Percentiles rank a stretch among this genome's conserved stretches.
Conservation (phyloP, 2,888 invertebrate genomes). For the Brassicogethes aeneus region DNA sequence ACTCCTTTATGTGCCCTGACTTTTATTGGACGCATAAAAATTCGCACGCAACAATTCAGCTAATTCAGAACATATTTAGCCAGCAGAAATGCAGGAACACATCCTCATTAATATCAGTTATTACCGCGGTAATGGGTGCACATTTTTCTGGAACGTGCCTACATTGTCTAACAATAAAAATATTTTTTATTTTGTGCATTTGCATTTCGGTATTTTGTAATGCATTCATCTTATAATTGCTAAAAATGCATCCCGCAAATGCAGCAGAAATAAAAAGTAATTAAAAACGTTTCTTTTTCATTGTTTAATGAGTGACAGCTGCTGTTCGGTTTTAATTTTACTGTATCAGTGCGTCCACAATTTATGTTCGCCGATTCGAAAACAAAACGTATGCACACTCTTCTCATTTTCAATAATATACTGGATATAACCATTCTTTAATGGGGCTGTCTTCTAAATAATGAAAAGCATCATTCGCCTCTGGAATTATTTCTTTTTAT, state of each 20-base stretch:
- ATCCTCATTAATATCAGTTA: not conserved
- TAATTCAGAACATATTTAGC: constrained; percentile 21
- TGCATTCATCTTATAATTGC: constrained; percentile 1
- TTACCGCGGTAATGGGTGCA: too few species aligned
- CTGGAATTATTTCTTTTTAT: too few species aligned
- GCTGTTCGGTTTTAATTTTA: not conserved
- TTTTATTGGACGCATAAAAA: constrained; percentile 8
- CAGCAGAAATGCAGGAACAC: constrained; percentile 15
- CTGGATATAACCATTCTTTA: too few species aligned
- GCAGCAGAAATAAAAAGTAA: not conserved
- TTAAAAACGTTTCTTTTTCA: not conserved
- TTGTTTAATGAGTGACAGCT: not conserved
- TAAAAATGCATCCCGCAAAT: not conserved
- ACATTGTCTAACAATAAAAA: too few species aligned
- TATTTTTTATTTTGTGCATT: not conserved
- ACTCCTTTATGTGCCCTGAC: constrained; percentile 1
- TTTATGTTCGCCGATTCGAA: not conserved
- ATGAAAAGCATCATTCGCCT: too few species aligned
- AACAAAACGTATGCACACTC: not conserved
- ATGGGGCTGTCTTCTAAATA: too few species aligned
- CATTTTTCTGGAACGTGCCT: too few species aligned
- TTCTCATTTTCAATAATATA: not conserved
- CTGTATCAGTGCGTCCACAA: not conserved
- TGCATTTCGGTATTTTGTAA: not conserved
- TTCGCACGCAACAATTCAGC: constrained; percentile 17